These are phyloP conservation scores for Cotesia glomerata DNA, from an alignment of 1,140 invertebrate species.

Conservation along the genomic window DNA sequence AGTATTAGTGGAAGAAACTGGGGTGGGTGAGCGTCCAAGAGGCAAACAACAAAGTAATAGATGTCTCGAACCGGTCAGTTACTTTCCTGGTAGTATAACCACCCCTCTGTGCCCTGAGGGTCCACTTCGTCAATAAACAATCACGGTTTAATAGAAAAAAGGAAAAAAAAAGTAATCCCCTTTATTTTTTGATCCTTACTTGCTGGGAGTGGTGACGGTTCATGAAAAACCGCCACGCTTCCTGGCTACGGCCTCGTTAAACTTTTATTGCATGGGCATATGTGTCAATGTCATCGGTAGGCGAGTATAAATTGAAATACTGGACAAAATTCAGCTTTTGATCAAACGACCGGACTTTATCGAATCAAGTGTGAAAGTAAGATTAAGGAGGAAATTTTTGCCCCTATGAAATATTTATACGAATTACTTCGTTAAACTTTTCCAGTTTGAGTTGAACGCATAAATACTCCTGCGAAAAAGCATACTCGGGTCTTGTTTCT, in stretches of 20 bases:
- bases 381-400: too few species aligned
- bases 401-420: neutral
- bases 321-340: too few species aligned
- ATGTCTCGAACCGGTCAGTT: slow-evolving; percentile 52
- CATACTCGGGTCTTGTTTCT: neutral
- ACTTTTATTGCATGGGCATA: slow-evolving; percentile 54
- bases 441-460: neutral
- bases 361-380: too few species aligned
- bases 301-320: neutral
- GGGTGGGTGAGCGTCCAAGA: slow-evolving; percentile 25
- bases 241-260: slow-evolving; percentile 41
- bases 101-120: slow-evolving; percentile 37
- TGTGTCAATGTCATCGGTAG: slow-evolving; percentile 32
- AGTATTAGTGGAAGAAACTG: neutral
- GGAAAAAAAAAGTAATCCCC: slow-evolving; percentile 29
- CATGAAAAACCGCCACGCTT: slow-evolving; percentile 5
- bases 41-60: slow-evolving; percentile 62
- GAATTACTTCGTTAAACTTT: neutral
- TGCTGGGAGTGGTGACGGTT: slow-evolving; percentile 6
- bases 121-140: slow-evolving; percentile 65
- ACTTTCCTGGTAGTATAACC: neutral
- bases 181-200: neutral
- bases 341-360: too few species aligned
- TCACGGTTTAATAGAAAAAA: slow-evolving; percentile 59
- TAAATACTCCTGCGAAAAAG: slow-evolving; percentile 6